Evolutionary conservation across 2,113 vertebrate species (phyloP).

Genomic region (Oryzias javanicus): DNA sequence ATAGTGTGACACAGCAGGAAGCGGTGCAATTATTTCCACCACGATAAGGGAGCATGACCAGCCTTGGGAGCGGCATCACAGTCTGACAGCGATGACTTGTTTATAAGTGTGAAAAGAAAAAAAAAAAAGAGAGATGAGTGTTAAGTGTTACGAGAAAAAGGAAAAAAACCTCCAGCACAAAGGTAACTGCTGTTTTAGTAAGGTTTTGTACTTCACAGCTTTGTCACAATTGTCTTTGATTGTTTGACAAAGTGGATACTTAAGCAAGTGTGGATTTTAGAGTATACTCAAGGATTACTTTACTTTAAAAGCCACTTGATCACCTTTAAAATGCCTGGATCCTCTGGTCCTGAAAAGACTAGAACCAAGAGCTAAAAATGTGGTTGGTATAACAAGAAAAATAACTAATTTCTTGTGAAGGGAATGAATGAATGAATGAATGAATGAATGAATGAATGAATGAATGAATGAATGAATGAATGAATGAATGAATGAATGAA

Average conservation of each 20-base stretch:
- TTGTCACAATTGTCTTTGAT: conserved; percentile 22
- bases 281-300: conserved; percentile 31
- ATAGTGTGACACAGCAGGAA: conserved; percentile 4
- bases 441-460: too few relatives aligned
- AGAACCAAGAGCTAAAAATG: conserved; percentile 18
- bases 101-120: neutral
- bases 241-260: conserved; percentile 42
- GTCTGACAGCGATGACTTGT: neutral
- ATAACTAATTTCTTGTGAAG: neutral
- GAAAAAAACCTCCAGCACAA: conserved; percentile 17
- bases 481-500: too few relatives aligned
- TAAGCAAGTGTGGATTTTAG: conserved; percentile 47
- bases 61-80: conserved; percentile 16
- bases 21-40: conserved; percentile 18
- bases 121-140: neutral
- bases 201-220: conserved; percentile 20
- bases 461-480: too few relatives aligned
- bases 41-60: conserved; percentile 33
- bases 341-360: conserved; percentile 24
- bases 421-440: too few relatives aligned
- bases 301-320: conserved; percentile 35
- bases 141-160: neutral
- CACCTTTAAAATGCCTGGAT: conserved; percentile 26
- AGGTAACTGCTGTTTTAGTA: conserved; percentile 17
- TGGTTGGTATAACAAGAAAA: conserved; percentile 6